These are phyloP conservation scores for Drosophila pullipes DNA, from an alignment of 2,888 invertebrate species.

Conservation along the genomic window DNA sequence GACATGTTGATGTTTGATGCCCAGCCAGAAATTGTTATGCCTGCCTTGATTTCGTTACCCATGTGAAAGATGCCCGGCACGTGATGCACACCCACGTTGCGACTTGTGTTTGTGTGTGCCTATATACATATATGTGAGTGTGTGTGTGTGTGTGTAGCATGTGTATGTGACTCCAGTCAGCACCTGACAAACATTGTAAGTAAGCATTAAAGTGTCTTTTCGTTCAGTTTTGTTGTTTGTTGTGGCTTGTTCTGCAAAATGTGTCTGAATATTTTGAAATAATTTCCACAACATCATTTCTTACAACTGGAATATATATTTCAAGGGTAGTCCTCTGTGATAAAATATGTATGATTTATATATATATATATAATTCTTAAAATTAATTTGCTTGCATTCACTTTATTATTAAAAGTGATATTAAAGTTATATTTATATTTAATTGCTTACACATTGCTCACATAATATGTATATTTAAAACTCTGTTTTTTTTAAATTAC, in stretches of 20 bases:
- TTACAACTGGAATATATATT: neutral
- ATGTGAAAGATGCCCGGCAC: conserved; percentile 29
- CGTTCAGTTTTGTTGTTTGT: neutral
- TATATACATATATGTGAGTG: neutral
- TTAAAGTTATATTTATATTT: neutral
- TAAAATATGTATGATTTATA: neutral
- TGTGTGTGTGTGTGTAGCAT: neutral
- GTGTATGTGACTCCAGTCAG: neutral
- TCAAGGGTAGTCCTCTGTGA: neutral
- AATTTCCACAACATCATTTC: neutral
- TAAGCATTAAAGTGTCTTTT: neutral
- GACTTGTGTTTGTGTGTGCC: neutral
- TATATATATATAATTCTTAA: neutral
- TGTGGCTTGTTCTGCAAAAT: neutral
- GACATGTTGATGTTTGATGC: conserved; percentile 28
- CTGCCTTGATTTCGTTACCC: neutral
- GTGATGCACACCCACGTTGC: conserved; percentile 30
- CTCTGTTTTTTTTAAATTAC: neutral
- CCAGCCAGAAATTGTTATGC: conserved; percentile 9
- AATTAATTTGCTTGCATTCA: neutral
- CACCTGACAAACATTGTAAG: neutral
- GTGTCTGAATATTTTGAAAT: neutral
- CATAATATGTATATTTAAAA: neutral
- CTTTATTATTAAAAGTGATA: neutral
- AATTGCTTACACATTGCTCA: neutral